Base-by-base conservation (phyloP, 2,888 invertebrate species). In the Tenthredo livida region DNA sequence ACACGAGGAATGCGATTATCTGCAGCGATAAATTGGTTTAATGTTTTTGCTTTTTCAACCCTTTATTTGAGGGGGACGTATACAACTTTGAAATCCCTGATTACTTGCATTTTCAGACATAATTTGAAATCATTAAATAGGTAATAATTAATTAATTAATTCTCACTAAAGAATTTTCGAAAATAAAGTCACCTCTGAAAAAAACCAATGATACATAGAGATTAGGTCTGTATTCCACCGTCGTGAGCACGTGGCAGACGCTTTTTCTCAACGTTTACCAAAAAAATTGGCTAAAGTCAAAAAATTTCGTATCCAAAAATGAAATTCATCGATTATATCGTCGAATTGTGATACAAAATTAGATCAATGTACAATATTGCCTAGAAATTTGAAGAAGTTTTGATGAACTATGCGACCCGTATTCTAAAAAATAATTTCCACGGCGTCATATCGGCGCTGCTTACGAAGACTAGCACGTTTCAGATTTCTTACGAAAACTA, bases 1-100 rank as follows among this genome's bases (percentile, higher is more conserved):
- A 43, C 25, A 43, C 10, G 47, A 25, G 40, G 7, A n/a, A 43
- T 15, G 47, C 78, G 54, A 78, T 78, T 58, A 78, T 78, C 33
- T 58, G 25, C 33, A 9, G 12, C 40, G 75, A 75, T 47, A 12
- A 58, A 78, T 78, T 78, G n/a, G 29, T 33, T 54, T n/a, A 33
- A 54, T 77, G 6, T 15, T 54, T 58, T n/a, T n/a, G 2, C 1
- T 43, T 43, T 43, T 43, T 43, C 1, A 12, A 12, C 43, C 43
- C 43, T 43, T 15, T 58, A 33, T 17, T 33, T 17, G 43, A 83
- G 50, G 6, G 17, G 17, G 17, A n/a, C 0, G 6, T 50, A 6
- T 50, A 50, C 50, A 17, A 6, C 0, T 50, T 50, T 5, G 50
- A n/a, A 50, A 17, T 50, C 17, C 5, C 50, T 1, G 17, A 50